Conservation (phyloP, 2,113 vertebrate genomes). For the Mormyrus lacerda region DNA sequence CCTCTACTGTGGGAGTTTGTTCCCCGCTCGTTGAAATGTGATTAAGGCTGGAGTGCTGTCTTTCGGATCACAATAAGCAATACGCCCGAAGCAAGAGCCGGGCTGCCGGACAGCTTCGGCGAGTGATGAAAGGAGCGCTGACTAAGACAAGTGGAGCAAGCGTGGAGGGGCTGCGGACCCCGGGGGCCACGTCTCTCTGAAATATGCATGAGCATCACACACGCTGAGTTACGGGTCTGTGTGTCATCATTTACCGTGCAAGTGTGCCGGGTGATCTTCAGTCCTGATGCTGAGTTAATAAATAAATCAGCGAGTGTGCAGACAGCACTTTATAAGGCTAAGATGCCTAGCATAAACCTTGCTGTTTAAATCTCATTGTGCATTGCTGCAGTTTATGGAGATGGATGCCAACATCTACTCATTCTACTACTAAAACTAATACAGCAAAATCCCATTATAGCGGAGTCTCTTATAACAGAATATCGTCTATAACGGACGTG, state of each 20-base stretch:
- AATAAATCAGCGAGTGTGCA: slow-evolving; percentile 12
- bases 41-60: neutral
- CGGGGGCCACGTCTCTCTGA: neutral
- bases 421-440: slow-evolving; percentile 23
- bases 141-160: neutral
- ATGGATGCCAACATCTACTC: slow-evolving; percentile 32
- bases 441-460: no score
- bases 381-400: slow-evolving; percentile 13
- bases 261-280: slow-evolving; percentile 12
- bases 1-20: neutral
- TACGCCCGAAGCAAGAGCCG: neutral
- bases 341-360: neutral
- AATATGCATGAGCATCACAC: slow-evolving; percentile 17
- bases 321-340: slow-evolving; percentile 11
- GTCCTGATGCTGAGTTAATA: slow-evolving; percentile 10
- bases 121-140: neutral
- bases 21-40: slow-evolving; percentile 16
- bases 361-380: slow-evolving; percentile 11
- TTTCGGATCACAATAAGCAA: neutral
- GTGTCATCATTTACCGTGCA: neutral
- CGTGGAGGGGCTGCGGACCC: neutral
- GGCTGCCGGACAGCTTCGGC: neutral
- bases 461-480: no score
- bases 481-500: no score
- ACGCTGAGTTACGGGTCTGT: neutral